phyloP scores from a whole-genome alignment of 2,797 vertebrate genomes.

The Myioborus melanocephalus region DNA sequence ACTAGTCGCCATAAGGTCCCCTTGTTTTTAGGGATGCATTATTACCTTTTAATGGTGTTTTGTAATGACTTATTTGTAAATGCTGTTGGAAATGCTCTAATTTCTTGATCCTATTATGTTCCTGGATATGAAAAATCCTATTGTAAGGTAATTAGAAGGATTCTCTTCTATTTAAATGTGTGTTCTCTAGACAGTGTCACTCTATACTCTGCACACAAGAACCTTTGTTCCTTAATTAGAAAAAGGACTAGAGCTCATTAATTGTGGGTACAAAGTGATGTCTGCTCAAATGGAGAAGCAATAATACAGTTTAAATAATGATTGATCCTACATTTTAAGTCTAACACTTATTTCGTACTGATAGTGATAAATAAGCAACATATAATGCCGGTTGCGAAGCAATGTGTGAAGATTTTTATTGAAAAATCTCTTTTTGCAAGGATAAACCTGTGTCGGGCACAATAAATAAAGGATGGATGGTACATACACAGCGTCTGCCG shows the following conservation, averaged over 20 bases:
- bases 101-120: conserved; percentile 70
- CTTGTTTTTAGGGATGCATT: conserved; percentile 45
- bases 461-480: conserved; percentile 38
- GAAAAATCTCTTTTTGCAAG: conserved; percentile 41
- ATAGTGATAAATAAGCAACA: conserved; percentile 33
- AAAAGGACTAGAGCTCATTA: conserved; percentile 72
- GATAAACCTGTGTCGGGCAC: conserved; percentile 9
- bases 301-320: conserved; percentile 55
- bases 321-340: conserved; percentile 21
- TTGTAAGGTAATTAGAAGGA: conserved; percentile 74
- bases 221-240: conserved; percentile 78
- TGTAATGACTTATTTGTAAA: conserved; percentile 71
- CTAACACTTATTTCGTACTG: neutral
- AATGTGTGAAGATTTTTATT: neutral
- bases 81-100: conserved; percentile 59
- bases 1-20: neutral
- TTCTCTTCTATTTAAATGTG: conserved; percentile 56
- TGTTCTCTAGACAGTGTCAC: conserved; percentile 66
- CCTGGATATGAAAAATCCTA: conserved; percentile 72
- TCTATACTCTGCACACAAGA: conserved; percentile 57
- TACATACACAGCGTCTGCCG: neutral
- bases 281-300: conserved; percentile 59
- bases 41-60: conserved; percentile 64
- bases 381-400: neutral
- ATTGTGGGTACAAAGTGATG: conserved; percentile 69